phyloP scores from a whole-genome alignment of 2,797 vertebrate species.

The Sylvilagus floridanus region DNA sequence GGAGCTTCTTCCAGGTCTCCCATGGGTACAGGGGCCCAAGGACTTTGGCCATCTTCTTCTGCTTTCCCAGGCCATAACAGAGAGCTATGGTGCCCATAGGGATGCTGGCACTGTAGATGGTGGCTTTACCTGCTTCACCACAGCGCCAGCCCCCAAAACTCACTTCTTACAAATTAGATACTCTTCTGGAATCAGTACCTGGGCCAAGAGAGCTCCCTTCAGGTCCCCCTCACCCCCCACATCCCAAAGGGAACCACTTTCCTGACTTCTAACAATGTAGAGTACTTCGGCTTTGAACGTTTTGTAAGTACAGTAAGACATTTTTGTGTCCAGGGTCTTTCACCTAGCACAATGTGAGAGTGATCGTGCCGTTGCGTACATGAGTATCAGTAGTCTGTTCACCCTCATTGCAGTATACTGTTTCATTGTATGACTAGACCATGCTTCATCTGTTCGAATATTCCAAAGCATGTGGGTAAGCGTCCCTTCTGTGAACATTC shows the following conservation, averaged over 20 bases:
- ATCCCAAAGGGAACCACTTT: not conserved
- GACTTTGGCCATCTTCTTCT: no score
- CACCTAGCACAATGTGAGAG: not conserved
- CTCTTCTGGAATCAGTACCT: no score
- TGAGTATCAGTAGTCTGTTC: not conserved
- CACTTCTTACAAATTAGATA: no score
- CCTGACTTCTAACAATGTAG: not conserved
- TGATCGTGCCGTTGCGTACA: not conserved
- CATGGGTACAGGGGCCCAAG: no score
- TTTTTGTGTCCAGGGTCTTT: slow-evolving; percentile 9
- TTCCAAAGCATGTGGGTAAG: slow-evolving; percentile 26
- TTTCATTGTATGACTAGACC: not conserved
- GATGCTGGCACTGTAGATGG: no score
- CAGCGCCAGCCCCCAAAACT: no score
- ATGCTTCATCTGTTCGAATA: not conserved
- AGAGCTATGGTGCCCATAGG: no score
- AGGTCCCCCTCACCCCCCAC: not conserved
- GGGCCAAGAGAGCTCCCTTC: not conserved
- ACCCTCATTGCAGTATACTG: not conserved
- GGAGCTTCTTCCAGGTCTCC: no score
- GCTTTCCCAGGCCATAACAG: no score
- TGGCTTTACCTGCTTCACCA: not conserved
- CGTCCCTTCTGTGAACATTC: not conserved
- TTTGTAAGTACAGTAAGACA: not conserved
- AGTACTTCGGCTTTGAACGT: not conserved